phyloP scores from a whole-genome alignment of 2,888 invertebrate genomes.

The Aproaerema taeniolella region DNA sequence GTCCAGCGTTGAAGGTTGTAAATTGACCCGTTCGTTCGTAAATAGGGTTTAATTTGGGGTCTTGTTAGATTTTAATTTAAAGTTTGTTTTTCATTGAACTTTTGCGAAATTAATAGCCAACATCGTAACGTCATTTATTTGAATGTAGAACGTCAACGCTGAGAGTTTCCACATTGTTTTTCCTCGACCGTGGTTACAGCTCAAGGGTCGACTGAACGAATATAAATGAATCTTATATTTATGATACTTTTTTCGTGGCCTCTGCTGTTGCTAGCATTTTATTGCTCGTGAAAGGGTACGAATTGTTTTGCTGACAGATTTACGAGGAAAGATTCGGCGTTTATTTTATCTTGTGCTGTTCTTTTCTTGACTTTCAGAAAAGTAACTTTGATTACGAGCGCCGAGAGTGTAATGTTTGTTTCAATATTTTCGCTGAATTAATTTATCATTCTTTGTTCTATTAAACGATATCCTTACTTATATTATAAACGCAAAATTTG shows the following conservation, averaged over 20 bases:
- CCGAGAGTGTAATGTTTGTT: slow-evolving; percentile 34
- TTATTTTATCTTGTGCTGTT: slow-evolving; percentile 67
- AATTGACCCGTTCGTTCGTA: slow-evolving; percentile 50
- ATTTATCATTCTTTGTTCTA: no score
- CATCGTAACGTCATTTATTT: slow-evolving; percentile 4
- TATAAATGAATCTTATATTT: slow-evolving; percentile 77
- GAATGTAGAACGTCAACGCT: no score
- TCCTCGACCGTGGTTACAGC: slow-evolving; percentile 46
- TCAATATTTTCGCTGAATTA: slow-evolving; percentile 28
- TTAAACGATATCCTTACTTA: no score
- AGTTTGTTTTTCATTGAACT: slow-evolving; percentile 35
- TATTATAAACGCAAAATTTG: no score
- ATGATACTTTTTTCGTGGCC: slow-evolving; percentile 71
- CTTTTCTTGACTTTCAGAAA: slow-evolving; percentile 39
- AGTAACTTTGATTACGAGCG: slow-evolving; percentile 39
- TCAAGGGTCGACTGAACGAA: slow-evolving; percentile 66
- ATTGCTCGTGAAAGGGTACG: slow-evolving; percentile 76
- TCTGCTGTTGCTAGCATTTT: slow-evolving; percentile 71
- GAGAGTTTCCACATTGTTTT: slow-evolving; percentile 36
- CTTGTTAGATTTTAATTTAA: slow-evolving; percentile 64
- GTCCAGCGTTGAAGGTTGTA: slow-evolving; percentile 55
- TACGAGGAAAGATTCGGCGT: slow-evolving; percentile 71
- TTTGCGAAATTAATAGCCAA: slow-evolving; percentile 13
- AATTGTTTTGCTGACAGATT: slow-evolving; percentile 76
- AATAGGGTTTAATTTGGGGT: slow-evolving; percentile 54